Evolutionary conservation across 1,140 invertebrate species (phyloP), one percentile per base, ranked within the genome.

Genomic region (Aricia agestis): DNA sequence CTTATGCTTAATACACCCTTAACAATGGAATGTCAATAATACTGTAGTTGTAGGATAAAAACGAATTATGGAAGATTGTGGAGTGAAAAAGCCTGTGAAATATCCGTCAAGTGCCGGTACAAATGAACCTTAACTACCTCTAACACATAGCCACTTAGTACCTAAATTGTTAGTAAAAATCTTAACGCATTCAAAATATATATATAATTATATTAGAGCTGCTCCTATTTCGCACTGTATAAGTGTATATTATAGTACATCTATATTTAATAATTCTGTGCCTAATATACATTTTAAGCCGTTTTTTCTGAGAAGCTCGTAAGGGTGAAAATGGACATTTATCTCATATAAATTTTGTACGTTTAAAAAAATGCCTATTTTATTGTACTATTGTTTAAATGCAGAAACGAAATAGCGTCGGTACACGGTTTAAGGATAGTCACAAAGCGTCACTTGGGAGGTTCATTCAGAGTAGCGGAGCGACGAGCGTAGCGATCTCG

Each of bases 181-280:
- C 84, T 90, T 89, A 88, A 89, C 86, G 80, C 86, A 88, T 90
- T 90, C 86, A 87, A 90, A 86, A 90, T 89, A 90, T 90, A 88
- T 87, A 88, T 87, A 89, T 85, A 80, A 78, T 78, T 79, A 84
- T 82, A 85, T 79, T 81, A 84, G 79, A 84, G 85, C 83, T 84
- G 84, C 79, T 82, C 74, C 84, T 87, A 87, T 79, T 77, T 80
- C 76, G 79, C 76, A 83, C 79, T 84, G 82, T 88, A 85, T 83
- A 85, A 80, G 82, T 88, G 86, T 89, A 87, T 88, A 86, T 86
- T 69, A 89, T 86, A 84, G 82, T 88, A 88, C 82, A 85, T 81
- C 82, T 87, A 89, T 86, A 78, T 83, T 85, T 82, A 89, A 84
- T 86, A 88, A 89, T 82, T 90, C 86, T 89, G 88, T 90, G 85